A percentile compares a stretch with the other conserved stretches of the same genome.
Evolutionary conservation across 1,140 invertebrate genomes (phyloP).

Genomic region (Trypoxylus dichotomus): DNA sequence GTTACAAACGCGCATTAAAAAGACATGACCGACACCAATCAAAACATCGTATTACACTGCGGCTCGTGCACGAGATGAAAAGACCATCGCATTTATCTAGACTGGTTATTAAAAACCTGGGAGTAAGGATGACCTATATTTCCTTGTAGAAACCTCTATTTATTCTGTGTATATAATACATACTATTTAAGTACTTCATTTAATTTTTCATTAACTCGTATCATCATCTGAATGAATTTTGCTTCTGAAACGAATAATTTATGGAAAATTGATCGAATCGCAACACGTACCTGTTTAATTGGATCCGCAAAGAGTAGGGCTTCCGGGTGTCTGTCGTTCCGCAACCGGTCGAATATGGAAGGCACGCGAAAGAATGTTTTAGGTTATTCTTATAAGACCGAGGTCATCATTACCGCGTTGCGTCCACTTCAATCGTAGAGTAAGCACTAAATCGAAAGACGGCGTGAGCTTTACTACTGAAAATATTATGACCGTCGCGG

Average conservation of each 20-base stretch:
- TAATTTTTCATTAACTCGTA: neutral
- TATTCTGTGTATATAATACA: neutral
- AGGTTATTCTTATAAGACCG: conserved; percentile 1
- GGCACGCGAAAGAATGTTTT: conserved; percentile 2
- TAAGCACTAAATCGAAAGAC: conserved; percentile 21
- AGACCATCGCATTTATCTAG: neutral
- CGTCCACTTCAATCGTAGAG: neutral
- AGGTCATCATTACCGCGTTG: neutral
- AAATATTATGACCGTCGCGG: conserved; percentile 11
- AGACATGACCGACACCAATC: neutral
- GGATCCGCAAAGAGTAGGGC: neutral
- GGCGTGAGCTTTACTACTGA: conserved; percentile 17
- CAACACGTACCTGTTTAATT: neutral
- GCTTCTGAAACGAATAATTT: too few species aligned
- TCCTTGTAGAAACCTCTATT: neutral
- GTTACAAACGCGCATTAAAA: neutral
- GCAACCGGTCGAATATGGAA: neutral
- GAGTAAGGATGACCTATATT: neutral
- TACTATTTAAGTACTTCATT: neutral
- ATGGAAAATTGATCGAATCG: too few species aligned
- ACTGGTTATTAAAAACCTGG: neutral
- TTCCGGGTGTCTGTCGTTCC: neutral
- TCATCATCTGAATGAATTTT: neutral
- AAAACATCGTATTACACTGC: neutral
- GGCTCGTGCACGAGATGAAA: neutral